These are phyloP conservation scores for Neoascia interrupta DNA, from an alignment of 2,888 invertebrate genomes.

Conservation along the genomic window DNA sequence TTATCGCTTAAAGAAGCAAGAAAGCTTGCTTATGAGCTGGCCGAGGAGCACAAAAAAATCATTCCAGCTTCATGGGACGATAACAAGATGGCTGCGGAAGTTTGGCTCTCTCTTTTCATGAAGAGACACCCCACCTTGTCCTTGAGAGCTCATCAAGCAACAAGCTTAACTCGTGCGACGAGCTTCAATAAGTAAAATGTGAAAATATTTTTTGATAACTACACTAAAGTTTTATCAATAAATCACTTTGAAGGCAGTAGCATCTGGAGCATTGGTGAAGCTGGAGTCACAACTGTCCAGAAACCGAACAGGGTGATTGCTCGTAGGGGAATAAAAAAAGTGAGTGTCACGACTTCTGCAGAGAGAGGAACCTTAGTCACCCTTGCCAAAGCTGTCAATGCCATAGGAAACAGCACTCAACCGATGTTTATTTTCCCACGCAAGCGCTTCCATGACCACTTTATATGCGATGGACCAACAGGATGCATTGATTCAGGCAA, in stretches of 20 bases:
- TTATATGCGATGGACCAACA: not conserved
- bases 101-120: constrained; percentile 20
- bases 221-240: no score
- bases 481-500: not conserved
- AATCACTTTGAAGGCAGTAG: not conserved
- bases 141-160: constrained; percentile 59
- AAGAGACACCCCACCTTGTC: constrained; percentile 6
- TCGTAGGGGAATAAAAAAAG: not conserved
- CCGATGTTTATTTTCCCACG: not conserved
- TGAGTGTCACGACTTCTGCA: not conserved
- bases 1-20: no score
- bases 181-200: not conserved
- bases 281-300: not conserved
- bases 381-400: not conserved
- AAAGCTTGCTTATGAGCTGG: no score
- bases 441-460: not conserved
- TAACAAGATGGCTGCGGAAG: constrained; percentile 13
- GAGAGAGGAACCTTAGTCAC: not conserved
- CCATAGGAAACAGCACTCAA: not conserved
- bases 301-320: not conserved
- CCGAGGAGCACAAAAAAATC: no score
- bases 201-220: no score
- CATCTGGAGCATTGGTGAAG: not conserved
- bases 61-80: no score
- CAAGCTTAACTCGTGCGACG: constrained; percentile 55